Evolutionary conservation across 2,797 vertebrate species (phyloP), one percentile per base, ranked within the genome.

Genomic region (Sebastes aleutianus): DNA sequence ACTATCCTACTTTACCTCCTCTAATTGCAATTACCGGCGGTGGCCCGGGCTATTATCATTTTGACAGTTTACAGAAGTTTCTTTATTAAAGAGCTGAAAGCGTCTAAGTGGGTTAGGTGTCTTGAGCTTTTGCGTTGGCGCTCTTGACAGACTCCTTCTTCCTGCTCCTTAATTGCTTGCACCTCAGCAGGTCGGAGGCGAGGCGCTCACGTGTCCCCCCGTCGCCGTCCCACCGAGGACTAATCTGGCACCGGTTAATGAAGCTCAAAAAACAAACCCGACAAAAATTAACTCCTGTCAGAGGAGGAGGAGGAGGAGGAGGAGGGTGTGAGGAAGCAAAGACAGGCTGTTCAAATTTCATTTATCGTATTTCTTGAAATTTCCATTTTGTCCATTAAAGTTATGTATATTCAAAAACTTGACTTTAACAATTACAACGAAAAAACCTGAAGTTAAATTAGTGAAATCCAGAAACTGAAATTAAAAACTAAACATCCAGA

Each of bases 31-130:
- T 93, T 92, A 93, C 76, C 89, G 76, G 77, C 39, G 32, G 64
- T 88, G 89, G 86, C 88, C 87, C 54, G 80, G 77, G 80, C 91
- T 81, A 94, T 95, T 92, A 93, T 89, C 83, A 79, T 91, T 90
- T 78, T 95, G 95, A 95, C 94, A 95, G 93, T 93, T 93, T 91
- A 92, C 91, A 91, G 91, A 94, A 93, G 91, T 93, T 93, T 91
- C 88, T 91, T 93, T 92, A 93, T 93, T 90, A 86, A 87, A 74
- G 81, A 87, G 86, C 88, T 87, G 89, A 87, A 85, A 86, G 87
- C 68, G 72, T 88, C 70, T 90, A 95, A 96, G 93, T 95, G 94
- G 93, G 94, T 95, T 94, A 92, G 89, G 91, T 85, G 90, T 91
- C 93, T 89, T 85, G 94, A 94, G 94, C 93, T 84, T 93, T 90